Conservation (phyloP, 2,888 invertebrate species). For the Plebejus melissa region DNA sequence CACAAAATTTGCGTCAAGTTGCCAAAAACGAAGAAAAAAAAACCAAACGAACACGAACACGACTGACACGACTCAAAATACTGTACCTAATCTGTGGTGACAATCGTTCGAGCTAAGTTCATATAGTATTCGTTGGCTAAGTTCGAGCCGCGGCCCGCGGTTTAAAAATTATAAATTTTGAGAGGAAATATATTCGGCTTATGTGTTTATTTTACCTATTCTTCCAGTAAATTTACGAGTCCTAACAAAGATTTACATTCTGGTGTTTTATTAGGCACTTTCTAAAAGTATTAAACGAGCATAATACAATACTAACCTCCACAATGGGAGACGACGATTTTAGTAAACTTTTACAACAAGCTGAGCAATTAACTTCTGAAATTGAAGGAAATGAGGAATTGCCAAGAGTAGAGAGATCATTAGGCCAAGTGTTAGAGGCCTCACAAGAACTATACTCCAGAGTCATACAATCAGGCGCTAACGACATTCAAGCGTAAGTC, state of each 20-base stretch:
- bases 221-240: background rate
- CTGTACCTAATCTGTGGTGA: too few species aligned
- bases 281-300: background rate
- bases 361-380: constrained; percentile 93
- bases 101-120: too few species aligned
- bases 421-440: constrained; percentile 94
- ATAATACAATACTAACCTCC: constrained; percentile 49
- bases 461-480: constrained; percentile 90
- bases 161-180: background rate
- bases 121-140: too few species aligned
- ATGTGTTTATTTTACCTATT: background rate
- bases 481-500: constrained; percentile 94
- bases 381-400: constrained; percentile 91
- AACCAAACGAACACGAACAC: too few species aligned
- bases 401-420: constrained; percentile 91
- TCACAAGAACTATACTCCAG: constrained; percentile 93
- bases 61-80: too few species aligned
- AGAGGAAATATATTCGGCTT: background rate
- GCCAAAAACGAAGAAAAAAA: too few species aligned
- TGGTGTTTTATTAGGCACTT: background rate
- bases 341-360: constrained; percentile 92
- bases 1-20: too few species aligned
- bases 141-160: background rate
- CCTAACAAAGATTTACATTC: background rate
- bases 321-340: constrained; percentile 83